Percentiles rank a stretch among this genome's conserved stretches.
Conservation (phyloP, 2,888 invertebrate genomes). For the Esperia sulphurella region DNA sequence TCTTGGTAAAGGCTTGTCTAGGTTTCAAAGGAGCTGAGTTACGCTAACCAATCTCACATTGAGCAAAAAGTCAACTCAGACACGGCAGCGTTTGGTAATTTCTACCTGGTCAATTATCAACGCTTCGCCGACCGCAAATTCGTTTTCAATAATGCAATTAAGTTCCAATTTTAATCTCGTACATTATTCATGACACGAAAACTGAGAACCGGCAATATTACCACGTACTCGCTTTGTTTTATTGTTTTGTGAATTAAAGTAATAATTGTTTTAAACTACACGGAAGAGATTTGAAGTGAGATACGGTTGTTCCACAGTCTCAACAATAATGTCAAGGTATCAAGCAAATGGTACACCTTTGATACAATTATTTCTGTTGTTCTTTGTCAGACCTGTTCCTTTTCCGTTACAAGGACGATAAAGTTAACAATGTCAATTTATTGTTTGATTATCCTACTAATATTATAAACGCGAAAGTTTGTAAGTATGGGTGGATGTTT, state of each 20-base stretch:
- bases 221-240: neutral
- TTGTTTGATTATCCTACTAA: neutral
- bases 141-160: conserved; percentile 17
- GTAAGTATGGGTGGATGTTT: too few relatives aligned
- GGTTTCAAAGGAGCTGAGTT: neutral
- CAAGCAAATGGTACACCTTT: neutral
- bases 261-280: neutral
- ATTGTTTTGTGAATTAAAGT: neutral
- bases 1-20: too few relatives aligned
- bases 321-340: neutral
- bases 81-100: conserved; percentile 9
- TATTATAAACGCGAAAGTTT: too few relatives aligned
- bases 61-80: conserved; percentile 1
- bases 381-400: neutral
- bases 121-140: conserved; percentile 13
- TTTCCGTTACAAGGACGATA: neutral
- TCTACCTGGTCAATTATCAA: conserved; percentile 17
- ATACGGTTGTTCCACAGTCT: neutral
- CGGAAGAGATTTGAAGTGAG: neutral
- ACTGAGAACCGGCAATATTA: neutral
- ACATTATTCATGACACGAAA: conserved; percentile 7
- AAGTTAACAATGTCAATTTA: too few relatives aligned
- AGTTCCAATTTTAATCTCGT: conserved; percentile 3
- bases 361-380: neutral
- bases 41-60: neutral